Conservation (phyloP, 2,113 vertebrate species). For the Callipepla squamata region DNA sequence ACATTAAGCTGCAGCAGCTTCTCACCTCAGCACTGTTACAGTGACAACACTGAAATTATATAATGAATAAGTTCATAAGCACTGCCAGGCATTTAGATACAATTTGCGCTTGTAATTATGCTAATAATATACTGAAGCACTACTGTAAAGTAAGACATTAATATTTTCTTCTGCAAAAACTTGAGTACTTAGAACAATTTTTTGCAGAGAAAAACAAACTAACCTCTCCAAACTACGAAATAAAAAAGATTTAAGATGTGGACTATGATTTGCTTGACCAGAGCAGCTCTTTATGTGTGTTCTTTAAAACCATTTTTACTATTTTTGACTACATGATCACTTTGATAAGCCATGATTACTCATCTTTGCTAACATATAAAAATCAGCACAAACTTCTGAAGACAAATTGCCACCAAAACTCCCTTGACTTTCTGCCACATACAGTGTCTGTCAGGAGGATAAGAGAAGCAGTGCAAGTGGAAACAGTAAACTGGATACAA, state of each 20-base stretch:
- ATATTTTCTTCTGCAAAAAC: background rate
- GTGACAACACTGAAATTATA: slow-evolving; percentile 3
- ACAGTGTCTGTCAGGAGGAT: background rate
- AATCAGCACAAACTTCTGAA: background rate
- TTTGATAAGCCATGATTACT: background rate
- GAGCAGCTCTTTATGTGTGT: background rate
- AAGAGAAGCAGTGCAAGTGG: background rate
- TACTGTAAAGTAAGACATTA: background rate
- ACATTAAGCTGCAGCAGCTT: slow-evolving; percentile 14
- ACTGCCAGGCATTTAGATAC: background rate
- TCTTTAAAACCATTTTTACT: background rate
- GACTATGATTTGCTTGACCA: background rate
- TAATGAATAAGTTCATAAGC: background rate
- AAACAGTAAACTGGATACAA: background rate
- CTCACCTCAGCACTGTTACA: background rate
- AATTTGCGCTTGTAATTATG: slow-evolving; percentile 16
- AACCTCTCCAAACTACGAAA: background rate
- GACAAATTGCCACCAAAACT: background rate
- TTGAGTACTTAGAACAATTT: background rate
- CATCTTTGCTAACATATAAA: background rate
- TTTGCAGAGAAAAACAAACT: background rate
- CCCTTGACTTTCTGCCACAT: background rate
- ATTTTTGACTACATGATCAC: background rate
- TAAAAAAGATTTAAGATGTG: background rate
- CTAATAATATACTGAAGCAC: background rate